Base-by-base conservation (phyloP, 2,888 invertebrate species). In the Xanthorhoe spadicearia region DNA sequence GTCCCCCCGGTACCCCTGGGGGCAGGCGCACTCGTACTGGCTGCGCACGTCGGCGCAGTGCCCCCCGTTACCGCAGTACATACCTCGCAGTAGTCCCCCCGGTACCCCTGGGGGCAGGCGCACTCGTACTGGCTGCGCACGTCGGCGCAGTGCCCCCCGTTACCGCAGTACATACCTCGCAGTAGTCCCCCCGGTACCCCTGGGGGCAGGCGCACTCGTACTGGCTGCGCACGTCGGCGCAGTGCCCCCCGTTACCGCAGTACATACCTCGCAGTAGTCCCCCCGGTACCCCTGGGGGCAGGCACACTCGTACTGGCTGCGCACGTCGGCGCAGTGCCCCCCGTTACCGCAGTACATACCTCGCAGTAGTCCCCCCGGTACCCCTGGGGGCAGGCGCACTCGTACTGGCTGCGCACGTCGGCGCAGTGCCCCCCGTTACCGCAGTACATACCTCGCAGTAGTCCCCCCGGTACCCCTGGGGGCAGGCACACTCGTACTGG, bases 131-230 rank as follows among this genome's bases (percentile, higher is more conserved):
- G 95, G 70, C 80, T 78, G 79, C 90, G 85, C 78, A 91, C 86
- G 85, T 92, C 91, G 38, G 80, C 82, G 83, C 93, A 93, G 84
- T 83, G 91, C 0, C 90, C 93, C 74, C 92, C 94, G 85, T 96
- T 95, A 28, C 28, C n/a, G n/a, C 35, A 9, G 35, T 28, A 18
- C n/a, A 13, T 55, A 87, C 88, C 89, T 90, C 83, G 86, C 98
- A 98, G 86, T 97, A 96, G 78, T 96, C 96, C 1, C 97, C 97
- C 23, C 94, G 92, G 84, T 96, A 98, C 7, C 98, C 98, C 3
- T 94, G 89, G 35, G 94, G 94, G 85, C 98, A 98, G 61, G 95
- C 93, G 87, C 98, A 98, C 28, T 94, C 93, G 88, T 97, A 98
- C 55, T 95, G 95, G 70, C 80, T 78, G 79, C 90, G 85, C 78